These are phyloP conservation scores for Hirtodrosophila confusa DNA, from an alignment of 2,888 invertebrate genomes.

Conservation along the genomic window DNA sequence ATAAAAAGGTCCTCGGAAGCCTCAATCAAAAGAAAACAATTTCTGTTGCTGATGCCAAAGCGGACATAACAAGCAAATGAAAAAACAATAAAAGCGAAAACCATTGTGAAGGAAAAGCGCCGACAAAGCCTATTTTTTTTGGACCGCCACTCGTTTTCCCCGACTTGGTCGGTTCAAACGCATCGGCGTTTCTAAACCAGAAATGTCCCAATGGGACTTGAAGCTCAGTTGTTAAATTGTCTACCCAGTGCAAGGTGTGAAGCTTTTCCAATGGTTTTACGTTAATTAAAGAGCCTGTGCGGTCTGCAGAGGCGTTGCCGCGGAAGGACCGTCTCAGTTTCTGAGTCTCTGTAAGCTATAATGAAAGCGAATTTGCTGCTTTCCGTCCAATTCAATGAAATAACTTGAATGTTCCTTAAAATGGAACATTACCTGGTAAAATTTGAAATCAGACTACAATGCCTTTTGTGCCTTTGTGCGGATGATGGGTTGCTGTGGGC, in stretches of 20 bases:
- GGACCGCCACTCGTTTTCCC: neutral
- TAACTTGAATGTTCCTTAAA: constrained; percentile 44
- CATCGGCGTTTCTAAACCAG: neutral
- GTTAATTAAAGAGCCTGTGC: constrained; percentile 12
- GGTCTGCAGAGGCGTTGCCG: constrained; percentile 18
- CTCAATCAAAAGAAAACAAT: constrained; percentile 76
- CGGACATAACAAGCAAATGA: constrained; percentile 33
- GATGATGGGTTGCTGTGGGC: no score
- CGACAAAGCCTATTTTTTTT: constrained; percentile 6
- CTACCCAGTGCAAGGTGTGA: constrained; percentile 42
- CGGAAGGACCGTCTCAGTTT: constrained; percentile 4
- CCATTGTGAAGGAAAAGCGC: constrained; percentile 39
- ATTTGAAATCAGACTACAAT: constrained; percentile 1
- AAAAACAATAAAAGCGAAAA: constrained; percentile 46
- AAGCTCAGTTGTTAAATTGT: constrained; percentile 9
- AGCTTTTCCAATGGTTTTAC: constrained; percentile 34
- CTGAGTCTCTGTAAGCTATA: neutral
- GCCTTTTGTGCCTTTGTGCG: neutral
- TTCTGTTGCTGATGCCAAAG: constrained; percentile 38
- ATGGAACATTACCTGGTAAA: constrained; percentile 8
- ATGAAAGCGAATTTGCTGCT: neutral
- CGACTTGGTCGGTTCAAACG: neutral
- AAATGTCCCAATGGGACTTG: neutral
- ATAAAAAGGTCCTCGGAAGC: constrained; percentile 50
- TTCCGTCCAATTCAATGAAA: constrained; percentile 2